Evolutionary conservation across 2,113 vertebrate species (phyloP), one percentile per base, ranked within the genome.

Genomic region (Corvus hawaiiensis): DNA sequence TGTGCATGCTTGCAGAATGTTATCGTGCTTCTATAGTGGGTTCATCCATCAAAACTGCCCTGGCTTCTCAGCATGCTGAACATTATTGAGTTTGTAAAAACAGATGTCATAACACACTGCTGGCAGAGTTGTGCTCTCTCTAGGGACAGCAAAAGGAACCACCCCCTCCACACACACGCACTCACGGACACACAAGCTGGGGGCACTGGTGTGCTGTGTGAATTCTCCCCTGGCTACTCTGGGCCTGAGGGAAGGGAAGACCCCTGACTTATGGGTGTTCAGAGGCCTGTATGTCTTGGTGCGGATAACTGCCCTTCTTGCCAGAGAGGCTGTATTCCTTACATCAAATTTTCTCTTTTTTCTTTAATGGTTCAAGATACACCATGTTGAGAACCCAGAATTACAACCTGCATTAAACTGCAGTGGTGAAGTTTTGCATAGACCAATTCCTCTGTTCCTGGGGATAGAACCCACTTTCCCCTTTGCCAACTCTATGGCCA

Each of bases 31-130:
- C 84, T 97, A 55, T 92, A 96, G 84, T 84, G 87, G 94, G 81
- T 95, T 97, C 97, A 98, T 97, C 92, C 90, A 97, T 98, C 96
- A 97, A 85, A 97, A 66, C 76, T 2, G 32, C 91, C 95, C 91
- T 19, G 6, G 87, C 87, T 87, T 90, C 84, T 93, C 93, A 85
- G 75, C 54, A 13, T 95, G 96, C 83, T 93, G 80, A 94, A 89
- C 74, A 78, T 97, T 97, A 95, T 94, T 95, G 95, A 91, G 95
- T 97, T 96, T 93, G 96, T 93, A 90, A 93, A 96, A 97, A 93
- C 76, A 94, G 92, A 97, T 97, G 94, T 96, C 93, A 87, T 89
- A 92, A 77, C 86, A 87, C 76, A 81, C 75, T 79, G 63, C 91
- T 95, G 82, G 71, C 82, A 75, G 94, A 79, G 62, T 12, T 39